Conservation (phyloP, 2,113 vertebrate species). For the Oncorhynchus clarkii region DNA sequence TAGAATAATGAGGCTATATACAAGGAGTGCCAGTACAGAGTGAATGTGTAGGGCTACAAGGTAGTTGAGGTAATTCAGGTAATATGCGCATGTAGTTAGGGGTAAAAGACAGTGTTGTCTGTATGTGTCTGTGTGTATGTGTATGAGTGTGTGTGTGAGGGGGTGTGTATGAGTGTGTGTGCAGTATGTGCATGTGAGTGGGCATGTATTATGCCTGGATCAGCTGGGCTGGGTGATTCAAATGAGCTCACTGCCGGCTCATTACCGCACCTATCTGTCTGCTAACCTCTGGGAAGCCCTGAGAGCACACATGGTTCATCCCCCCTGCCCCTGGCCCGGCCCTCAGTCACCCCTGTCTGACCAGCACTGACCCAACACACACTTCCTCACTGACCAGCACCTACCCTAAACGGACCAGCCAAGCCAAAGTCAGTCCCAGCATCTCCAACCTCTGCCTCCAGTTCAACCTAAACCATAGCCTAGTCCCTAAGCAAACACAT, state of each 20-base stretch:
- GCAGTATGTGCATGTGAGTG: slow-evolving; percentile 56
- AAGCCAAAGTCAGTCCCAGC: not conserved
- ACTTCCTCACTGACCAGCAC: not conserved
- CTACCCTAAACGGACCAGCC: not conserved
- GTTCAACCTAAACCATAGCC: not conserved
- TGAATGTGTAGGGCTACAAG: no score
- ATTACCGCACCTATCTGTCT: slow-evolving; percentile 79
- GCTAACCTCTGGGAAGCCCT: slow-evolving; percentile 69
- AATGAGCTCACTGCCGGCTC: slow-evolving; percentile 67
- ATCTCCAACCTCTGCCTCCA: not conserved
- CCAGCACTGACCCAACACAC: slow-evolving; percentile 16
- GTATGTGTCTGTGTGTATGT: slow-evolving; percentile 4
- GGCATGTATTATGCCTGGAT: slow-evolving; percentile 66
- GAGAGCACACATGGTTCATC: slow-evolving; percentile 51
- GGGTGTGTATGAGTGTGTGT: slow-evolving; percentile 47
- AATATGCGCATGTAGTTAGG: no score
- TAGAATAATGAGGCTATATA: slow-evolving; percentile 11
- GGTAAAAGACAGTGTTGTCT: not conserved
- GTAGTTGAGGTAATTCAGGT: no score
- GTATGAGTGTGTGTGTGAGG: slow-evolving; percentile 11
- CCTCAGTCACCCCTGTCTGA: slow-evolving; percentile 1
- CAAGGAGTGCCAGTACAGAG: no score
- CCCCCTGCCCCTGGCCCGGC: slow-evolving; percentile 53
- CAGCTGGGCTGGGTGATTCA: slow-evolving; percentile 72
- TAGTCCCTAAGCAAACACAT: not conserved